Evolutionary conservation across 2,888 invertebrate genomes (phyloP).

Genomic region (Creontiades dilutus): DNA sequence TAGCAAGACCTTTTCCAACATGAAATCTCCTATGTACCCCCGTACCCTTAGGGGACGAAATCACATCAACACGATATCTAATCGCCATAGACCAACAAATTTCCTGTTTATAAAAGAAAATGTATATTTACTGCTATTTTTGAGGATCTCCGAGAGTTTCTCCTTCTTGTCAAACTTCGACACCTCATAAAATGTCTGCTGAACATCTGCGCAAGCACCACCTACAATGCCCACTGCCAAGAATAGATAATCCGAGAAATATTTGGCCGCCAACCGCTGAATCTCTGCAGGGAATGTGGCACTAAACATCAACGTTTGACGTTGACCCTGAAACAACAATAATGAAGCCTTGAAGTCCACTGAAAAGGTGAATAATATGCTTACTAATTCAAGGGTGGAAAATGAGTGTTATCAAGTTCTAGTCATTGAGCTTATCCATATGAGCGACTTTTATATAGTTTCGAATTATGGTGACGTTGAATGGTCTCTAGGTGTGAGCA

Average conservation of each 20-base stretch:
- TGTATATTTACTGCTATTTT: slow-evolving; percentile 77
- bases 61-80: too few species aligned
- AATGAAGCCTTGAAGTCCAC: not conserved
- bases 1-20: too few species aligned
- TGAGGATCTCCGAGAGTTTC: slow-evolving; percentile 85
- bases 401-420: too few species aligned
- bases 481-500: too few species aligned
- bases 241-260: slow-evolving; percentile 90
- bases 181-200: slow-evolving; percentile 87
- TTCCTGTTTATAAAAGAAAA: too few species aligned
- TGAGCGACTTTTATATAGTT: too few species aligned
- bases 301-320: slow-evolving; percentile 87
- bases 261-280: slow-evolving; percentile 91
- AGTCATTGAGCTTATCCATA: too few species aligned
- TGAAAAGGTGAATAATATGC: not conserved
- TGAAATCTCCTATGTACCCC: too few species aligned
- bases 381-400: too few species aligned
- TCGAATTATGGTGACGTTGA: too few species aligned
- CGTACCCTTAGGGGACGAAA: too few species aligned
- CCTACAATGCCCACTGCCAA: slow-evolving; percentile 95
- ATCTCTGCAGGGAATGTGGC: slow-evolving; percentile 87
- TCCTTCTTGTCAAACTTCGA: slow-evolving; percentile 86
- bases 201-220: slow-evolving; percentile 94
- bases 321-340: slow-evolving; percentile 79
- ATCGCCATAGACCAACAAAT: too few species aligned